phyloP scores from a whole-genome alignment of 2,888 invertebrate genomes.

The Nomada goodeniana region DNA sequence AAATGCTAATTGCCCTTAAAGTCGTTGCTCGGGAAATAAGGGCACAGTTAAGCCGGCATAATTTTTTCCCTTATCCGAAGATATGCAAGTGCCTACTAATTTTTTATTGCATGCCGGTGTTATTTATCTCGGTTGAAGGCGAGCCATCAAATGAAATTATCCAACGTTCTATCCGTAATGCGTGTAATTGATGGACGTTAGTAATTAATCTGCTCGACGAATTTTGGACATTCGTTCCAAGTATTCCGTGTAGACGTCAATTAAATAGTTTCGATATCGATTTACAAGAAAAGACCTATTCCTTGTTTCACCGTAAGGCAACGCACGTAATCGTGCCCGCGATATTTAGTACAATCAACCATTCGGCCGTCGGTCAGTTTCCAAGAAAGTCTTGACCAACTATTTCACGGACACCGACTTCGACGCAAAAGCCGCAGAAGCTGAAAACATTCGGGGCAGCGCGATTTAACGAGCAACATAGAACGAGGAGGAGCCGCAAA shows the following conservation, averaged over 20 bases:
- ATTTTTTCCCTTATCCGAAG: not conserved
- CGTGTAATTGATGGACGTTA: not conserved
- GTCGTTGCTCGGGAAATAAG: not conserved
- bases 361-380: not conserved
- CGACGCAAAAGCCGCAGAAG: not conserved
- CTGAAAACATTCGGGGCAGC: not conserved
- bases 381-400: not conserved
- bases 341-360: no score
- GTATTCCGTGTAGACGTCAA: no score
- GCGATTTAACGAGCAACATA: conserved; percentile 29
- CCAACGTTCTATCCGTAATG: no score
- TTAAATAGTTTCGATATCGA: no score
- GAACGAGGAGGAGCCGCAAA: not conserved
- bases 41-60: not conserved
- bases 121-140: not conserved
- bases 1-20: conserved; percentile 15
- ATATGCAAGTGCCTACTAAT: not conserved
- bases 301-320: no score
- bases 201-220: not conserved
- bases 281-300: no score
- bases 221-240: no score
- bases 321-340: no score
- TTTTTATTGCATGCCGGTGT: not conserved
- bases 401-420: not conserved
- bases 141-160: no score